These are phyloP conservation scores for Numenius phaeopus DNA, from an alignment of 2,797 vertebrate species.

Conservation along the genomic window DNA sequence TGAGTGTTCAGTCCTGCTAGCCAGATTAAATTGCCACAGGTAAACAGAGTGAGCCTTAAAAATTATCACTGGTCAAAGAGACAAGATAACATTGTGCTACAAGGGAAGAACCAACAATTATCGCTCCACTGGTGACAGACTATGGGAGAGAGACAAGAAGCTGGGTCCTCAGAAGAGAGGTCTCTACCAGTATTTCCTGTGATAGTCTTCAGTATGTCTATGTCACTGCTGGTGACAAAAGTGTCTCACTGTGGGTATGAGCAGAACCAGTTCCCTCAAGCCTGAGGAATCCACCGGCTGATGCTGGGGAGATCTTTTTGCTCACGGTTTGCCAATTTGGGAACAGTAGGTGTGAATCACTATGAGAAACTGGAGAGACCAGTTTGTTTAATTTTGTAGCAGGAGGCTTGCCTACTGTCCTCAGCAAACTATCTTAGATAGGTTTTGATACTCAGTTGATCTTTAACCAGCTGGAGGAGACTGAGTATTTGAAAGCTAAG, in stretches of 20 bases:
- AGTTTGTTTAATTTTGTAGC: neutral
- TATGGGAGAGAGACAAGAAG: neutral
- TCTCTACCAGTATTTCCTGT: neutral
- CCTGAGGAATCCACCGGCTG: neutral
- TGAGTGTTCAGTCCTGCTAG: neutral
- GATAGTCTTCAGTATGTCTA: neutral
- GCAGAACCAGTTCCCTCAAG: neutral
- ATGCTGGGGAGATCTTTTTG: neutral
- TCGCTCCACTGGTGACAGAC: neutral
- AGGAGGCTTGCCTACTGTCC: neutral
- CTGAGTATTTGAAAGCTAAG: neutral
- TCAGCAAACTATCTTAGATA: neutral
- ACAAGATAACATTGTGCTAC: neutral
- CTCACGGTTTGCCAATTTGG: neutral
- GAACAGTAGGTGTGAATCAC: neutral
- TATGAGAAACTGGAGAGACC: neutral
- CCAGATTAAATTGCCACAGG: neutral
- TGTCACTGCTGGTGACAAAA: neutral
- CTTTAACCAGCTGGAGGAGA: slow-evolving; percentile 15
- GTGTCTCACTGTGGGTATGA: neutral
- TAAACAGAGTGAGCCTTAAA: neutral
- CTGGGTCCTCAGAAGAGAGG: neutral
- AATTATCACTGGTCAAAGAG: neutral
- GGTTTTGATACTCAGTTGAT: neutral
- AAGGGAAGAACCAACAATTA: neutral